Conservation (phyloP, 2,113 vertebrate species). For the Burhinus bistriatus region DNA sequence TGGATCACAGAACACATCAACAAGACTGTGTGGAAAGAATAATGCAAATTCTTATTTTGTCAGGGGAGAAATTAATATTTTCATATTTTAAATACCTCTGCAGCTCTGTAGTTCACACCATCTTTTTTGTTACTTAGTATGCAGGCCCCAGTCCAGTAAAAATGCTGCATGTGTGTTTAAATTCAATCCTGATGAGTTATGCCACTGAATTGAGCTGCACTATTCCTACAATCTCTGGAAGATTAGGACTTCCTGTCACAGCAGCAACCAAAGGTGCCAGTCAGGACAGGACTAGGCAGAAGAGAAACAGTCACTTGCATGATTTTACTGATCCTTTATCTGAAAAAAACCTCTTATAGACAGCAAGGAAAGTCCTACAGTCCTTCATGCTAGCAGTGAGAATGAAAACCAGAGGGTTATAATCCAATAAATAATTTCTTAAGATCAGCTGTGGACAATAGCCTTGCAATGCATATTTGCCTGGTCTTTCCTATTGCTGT, state of each 20-base stretch:
- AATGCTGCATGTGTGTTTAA: background rate
- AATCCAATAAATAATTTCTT: slow-evolving; percentile 35
- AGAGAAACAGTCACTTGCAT: background rate
- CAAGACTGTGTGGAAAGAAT: background rate
- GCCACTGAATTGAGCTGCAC: background rate
- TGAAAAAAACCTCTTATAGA: background rate
- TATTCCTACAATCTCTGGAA: background rate
- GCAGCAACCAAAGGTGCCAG: background rate
- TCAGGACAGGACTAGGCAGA: background rate
- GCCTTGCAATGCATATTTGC: background rate
- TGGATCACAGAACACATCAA: background rate
- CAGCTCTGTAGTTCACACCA: background rate
- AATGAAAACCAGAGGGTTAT: slow-evolving; percentile 30
- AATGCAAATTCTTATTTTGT: background rate
- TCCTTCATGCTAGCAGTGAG: background rate
- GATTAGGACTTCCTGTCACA: background rate
- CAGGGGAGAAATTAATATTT: background rate
- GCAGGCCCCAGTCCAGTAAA: background rate
- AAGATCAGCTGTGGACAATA: background rate
- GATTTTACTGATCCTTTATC: background rate
- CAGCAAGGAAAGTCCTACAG: slow-evolving; percentile 19
- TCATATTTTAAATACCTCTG: background rate
- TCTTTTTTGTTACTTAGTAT: background rate
- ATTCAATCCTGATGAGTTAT: background rate
- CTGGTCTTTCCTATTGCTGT: slow-evolving; percentile 25